Evolutionary conservation across 2,888 invertebrate species (phyloP).

Genomic region (Pecten maximus): DNA sequence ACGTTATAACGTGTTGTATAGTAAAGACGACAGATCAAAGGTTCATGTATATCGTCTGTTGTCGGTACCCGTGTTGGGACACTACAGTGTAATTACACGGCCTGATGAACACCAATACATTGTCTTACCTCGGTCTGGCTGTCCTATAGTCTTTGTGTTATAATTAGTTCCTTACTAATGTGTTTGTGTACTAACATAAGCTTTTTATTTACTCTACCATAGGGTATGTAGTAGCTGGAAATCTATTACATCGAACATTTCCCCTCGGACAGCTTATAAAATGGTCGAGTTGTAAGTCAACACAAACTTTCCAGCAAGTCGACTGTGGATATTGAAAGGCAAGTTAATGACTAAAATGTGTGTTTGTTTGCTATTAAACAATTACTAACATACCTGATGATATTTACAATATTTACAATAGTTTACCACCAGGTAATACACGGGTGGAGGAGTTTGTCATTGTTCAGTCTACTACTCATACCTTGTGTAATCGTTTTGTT

Average conservation of each 20-base stretch:
- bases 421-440: too few species aligned
- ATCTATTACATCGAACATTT: background rate
- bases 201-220: background rate
- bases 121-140: background rate
- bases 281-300: background rate
- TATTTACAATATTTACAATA: too few species aligned
- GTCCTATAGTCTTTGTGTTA: background rate
- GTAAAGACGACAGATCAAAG: background rate
- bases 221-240: background rate
- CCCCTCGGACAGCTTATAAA: background rate
- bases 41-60: background rate
- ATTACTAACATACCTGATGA: too few species aligned
- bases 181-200: background rate
- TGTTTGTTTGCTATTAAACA: too few species aligned
- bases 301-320: background rate
- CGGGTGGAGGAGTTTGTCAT: too few species aligned
- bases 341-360: too few species aligned
- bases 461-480: too few species aligned
- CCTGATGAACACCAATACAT: background rate
- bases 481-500: too few species aligned
- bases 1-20: background rate
- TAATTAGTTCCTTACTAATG: background rate
- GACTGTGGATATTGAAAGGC: background rate
- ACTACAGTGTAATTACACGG: background rate
- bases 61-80: background rate